A percentile compares a stretch with the other conserved stretches of the same genome.
Evolutionary conservation across 1,140 invertebrate species (phyloP).

Genomic region (Brachionus angularis): DNA sequence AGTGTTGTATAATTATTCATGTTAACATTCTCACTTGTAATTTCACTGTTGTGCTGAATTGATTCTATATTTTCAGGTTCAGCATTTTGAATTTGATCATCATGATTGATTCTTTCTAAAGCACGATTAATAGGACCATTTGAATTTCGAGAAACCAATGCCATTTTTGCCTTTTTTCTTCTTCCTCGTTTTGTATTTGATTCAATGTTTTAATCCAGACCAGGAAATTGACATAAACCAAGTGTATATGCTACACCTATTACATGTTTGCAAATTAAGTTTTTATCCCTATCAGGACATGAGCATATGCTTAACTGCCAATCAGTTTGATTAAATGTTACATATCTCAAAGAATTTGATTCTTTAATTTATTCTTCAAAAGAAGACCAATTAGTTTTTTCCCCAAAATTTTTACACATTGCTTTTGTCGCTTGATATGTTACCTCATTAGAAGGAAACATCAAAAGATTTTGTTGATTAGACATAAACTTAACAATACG

Average conservation of each 20-base stretch:
- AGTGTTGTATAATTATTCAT: no score
- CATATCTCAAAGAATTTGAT: neutral
- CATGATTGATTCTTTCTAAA: no score
- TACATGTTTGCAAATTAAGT: neutral
- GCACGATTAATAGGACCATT: no score
- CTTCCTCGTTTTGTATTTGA: neutral
- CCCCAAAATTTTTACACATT: neutral
- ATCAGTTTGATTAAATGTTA: neutral
- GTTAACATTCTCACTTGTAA: no score
- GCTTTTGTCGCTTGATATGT: neutral
- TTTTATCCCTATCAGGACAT: neutral
- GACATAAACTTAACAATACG: neutral
- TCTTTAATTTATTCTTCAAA: neutral
- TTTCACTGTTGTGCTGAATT: no score
- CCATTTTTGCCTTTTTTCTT: no score
- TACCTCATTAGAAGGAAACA: neutral
- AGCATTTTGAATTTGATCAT: no score
- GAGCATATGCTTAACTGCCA: neutral
- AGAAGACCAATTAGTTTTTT: neutral
- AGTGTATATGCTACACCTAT: neutral
- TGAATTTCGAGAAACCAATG: no score
- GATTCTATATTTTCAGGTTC: no score
- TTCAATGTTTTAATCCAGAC: neutral
- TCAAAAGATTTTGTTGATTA: neutral
- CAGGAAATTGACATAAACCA: neutral